Percentiles rank a stretch among this genome's conserved stretches.
Conservation (phyloP, 2,797 vertebrate genomes). For the Fistularia tabacaria region DNA sequence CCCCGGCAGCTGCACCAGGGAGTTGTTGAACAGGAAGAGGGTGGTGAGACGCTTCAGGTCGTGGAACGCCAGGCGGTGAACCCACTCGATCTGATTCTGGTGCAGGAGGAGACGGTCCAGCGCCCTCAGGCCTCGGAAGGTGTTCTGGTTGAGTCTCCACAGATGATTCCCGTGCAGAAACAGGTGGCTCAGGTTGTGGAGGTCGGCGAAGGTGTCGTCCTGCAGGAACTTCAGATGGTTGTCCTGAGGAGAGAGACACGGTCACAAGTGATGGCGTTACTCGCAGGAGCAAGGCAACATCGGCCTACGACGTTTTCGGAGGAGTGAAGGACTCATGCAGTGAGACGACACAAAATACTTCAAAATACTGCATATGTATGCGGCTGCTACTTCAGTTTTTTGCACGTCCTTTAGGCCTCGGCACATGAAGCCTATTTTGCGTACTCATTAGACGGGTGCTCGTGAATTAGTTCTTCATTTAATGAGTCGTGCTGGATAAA, state of each 20-base stretch:
- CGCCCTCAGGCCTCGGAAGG: constrained; percentile 89
- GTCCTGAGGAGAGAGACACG: constrained; percentile 68
- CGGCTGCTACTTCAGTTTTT: no score
- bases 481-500: constrained; percentile 1
- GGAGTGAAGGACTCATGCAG: no score
- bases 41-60: constrained; percentile 92
- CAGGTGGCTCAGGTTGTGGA: constrained; percentile 97
- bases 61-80: constrained; percentile 90
- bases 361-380: no score
- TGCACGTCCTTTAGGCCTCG: background rate
- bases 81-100: constrained; percentile 94
- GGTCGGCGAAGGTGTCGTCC: constrained; percentile 92
- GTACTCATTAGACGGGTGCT: background rate
- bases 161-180: constrained; percentile 97
- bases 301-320: no score
- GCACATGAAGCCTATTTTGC: constrained; percentile 3
- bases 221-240: constrained; percentile 95
- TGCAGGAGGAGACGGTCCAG: constrained; percentile 94
- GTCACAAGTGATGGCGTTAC: background rate
- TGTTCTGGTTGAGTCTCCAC: constrained; percentile 92
- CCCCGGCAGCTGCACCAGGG: constrained; percentile 87
- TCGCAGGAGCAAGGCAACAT: no score
- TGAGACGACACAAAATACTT: no score
- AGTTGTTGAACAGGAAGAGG: constrained; percentile 97
- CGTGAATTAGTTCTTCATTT: background rate